A percentile compares a stretch with the other conserved stretches of the same genome.
phyloP scores from a whole-genome alignment of 2,113 vertebrate genomes.

The Silurus meridionalis region DNA sequence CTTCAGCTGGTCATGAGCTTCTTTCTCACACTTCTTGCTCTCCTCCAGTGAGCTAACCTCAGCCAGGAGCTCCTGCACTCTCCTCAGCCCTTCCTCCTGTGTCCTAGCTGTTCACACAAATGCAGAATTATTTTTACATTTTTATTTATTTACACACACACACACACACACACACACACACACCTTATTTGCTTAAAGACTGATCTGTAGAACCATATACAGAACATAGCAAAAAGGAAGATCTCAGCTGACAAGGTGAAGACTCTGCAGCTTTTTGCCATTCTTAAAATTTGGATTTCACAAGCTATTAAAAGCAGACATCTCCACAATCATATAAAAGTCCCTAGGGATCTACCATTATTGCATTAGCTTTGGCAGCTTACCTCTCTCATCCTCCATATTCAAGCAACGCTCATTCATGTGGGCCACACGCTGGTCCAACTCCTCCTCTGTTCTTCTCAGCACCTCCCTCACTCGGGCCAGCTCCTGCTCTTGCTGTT shows the following conservation, averaged over 20 bases:
- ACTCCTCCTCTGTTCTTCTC: slow-evolving; percentile 72
- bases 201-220: too few relatives aligned
- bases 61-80: slow-evolving; percentile 68
- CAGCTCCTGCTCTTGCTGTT: slow-evolving; percentile 74
- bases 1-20: slow-evolving; percentile 70
- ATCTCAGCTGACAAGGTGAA: not conserved
- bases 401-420: slow-evolving; percentile 76
- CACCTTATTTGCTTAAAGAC: not conserved
- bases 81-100: slow-evolving; percentile 69
- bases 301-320: not conserved
- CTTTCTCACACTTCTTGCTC: slow-evolving; percentile 61
- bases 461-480: slow-evolving; percentile 72
- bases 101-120: slow-evolving; percentile 60
- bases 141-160: too few relatives aligned
- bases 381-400: slow-evolving; percentile 85
- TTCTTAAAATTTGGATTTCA: not conserved
- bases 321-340: not conserved
- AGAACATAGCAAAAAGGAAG: not conserved
- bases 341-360: not conserved
- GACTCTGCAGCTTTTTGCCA: not conserved
- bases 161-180: not conserved
- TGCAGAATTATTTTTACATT: too few relatives aligned
- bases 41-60: slow-evolving; percentile 76
- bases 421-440: slow-evolving; percentile 76
- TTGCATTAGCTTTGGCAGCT: not conserved